phyloP scores from a whole-genome alignment of 2,113 vertebrate species.

The Ailuropoda melanoleuca region DNA sequence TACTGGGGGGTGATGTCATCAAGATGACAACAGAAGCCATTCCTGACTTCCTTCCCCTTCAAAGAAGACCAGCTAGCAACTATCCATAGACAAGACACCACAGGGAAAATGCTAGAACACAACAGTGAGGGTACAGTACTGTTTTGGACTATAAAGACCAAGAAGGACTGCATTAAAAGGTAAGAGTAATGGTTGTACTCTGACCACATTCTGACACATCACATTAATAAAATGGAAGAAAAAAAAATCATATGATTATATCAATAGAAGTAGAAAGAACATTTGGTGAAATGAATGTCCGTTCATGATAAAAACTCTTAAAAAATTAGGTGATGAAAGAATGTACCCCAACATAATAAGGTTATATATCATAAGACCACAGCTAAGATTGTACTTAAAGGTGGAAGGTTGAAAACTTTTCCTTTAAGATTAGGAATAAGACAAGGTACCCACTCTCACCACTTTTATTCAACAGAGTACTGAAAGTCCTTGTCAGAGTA shows the following conservation, averaged over 20 bases:
- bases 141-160: not conserved
- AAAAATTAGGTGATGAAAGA: not conserved
- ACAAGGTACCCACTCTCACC: not conserved
- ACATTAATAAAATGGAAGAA: not conserved
- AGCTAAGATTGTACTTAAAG: not conserved
- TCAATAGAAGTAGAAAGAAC: not conserved
- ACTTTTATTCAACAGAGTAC: not conserved
- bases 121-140: not conserved
- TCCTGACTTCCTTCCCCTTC: not conserved
- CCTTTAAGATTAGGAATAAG: not conserved
- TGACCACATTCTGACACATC: not conserved
- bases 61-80: not conserved
- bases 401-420: not conserved
- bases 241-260: not conserved
- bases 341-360: not conserved
- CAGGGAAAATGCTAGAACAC: not conserved
- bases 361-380: not conserved
- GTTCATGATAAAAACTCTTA: not conserved
- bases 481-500: not conserved
- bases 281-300: not conserved
- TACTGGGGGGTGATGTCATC: not conserved
- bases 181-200: not conserved
- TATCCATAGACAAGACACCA: not conserved
- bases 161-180: not conserved
- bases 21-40: not conserved